phyloP scores from a whole-genome alignment of 2,797 vertebrate species.

The Acipenser transmontanus region DNA sequence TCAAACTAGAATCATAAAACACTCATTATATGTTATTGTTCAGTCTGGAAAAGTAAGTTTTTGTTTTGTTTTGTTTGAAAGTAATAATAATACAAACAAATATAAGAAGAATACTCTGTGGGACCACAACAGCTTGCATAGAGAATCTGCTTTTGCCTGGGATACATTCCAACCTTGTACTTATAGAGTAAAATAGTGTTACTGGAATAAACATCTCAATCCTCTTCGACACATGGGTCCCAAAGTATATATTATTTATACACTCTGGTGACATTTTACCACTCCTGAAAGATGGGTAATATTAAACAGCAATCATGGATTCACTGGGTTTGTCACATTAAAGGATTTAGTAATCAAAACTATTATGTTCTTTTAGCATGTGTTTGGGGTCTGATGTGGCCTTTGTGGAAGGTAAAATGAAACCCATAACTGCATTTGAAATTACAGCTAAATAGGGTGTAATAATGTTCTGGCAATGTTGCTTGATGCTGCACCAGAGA shows the following conservation, averaged over 20 bases:
- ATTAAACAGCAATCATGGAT: neutral
- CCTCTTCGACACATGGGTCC: neutral
- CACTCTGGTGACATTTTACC: neutral
- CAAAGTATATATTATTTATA: constrained; percentile 6
- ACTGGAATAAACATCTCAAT: constrained; percentile 1
- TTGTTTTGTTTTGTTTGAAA: neutral
- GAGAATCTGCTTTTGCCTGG: neutral
- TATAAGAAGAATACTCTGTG: constrained; percentile 1
- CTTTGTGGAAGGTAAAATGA: neutral
- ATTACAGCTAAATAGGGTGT: neutral
- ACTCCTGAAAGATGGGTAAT: neutral
- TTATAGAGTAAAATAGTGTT: constrained; percentile 1
- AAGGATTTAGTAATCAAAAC: constrained; percentile 2
- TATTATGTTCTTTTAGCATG: constrained; percentile 4
- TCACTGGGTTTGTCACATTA: constrained; percentile 7
- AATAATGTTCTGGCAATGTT: neutral
- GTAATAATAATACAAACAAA: neutral
- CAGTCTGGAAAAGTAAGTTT: neutral
- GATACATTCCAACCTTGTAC: neutral
- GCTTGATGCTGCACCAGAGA: accelerated
- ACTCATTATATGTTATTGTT: neutral
- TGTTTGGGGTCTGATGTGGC: constrained; percentile 1
- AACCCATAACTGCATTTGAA: neutral
- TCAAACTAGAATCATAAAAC: neutral
- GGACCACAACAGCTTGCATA: neutral